A percentile compares a stretch with the other conserved stretches of the same genome.
Evolutionary conservation across 37 sponge, comb jelly and placozoan species (phyloP).

Genomic region (Axinella damicornis): DNA sequence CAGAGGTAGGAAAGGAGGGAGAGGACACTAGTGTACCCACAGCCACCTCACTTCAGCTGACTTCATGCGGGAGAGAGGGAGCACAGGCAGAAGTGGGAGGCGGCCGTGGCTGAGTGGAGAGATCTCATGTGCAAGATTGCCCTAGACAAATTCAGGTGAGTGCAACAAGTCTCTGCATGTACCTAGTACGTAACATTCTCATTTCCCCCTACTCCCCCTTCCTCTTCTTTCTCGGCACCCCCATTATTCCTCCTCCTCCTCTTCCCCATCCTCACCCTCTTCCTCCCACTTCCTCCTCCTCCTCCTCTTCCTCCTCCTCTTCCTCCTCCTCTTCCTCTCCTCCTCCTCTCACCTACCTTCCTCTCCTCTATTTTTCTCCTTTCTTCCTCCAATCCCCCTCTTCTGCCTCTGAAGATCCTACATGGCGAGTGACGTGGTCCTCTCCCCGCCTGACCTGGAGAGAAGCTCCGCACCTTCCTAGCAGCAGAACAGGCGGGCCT

Average conservation of each 20-base stretch:
- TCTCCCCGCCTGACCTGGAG: conserved; percentile 23
- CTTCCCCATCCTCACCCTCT: too few relatives aligned
- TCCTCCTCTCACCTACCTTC: too few relatives aligned
- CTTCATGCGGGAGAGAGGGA: conserved; percentile 31
- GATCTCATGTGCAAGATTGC: conserved; percentile 16
- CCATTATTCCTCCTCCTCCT: not conserved
- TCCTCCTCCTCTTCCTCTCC: not conserved
- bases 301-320: too few relatives aligned
- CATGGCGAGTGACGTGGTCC: conserved; percentile 42
- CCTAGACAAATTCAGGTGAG: conserved; percentile 43
- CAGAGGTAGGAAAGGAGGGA: too few relatives aligned
- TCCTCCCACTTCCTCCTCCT: too few relatives aligned
- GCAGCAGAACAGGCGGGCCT: conserved; percentile 12
- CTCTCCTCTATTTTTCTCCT: too few relatives aligned
- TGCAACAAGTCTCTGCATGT: too few relatives aligned
- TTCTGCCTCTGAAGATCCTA: conserved; percentile 18
- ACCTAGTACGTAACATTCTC: too few relatives aligned
- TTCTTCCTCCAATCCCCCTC: too few relatives aligned
- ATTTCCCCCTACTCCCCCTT: too few relatives aligned
- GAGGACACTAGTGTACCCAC: too few relatives aligned
- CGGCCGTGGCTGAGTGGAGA: conserved; percentile 37
- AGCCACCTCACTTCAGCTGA: conserved; percentile 30
- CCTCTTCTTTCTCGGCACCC: too few relatives aligned
- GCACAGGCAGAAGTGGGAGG: conserved; percentile 28
- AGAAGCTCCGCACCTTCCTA: conserved; percentile 19